Conservation (phyloP, 2,113 vertebrate species). For the Mixornis gularis region DNA sequence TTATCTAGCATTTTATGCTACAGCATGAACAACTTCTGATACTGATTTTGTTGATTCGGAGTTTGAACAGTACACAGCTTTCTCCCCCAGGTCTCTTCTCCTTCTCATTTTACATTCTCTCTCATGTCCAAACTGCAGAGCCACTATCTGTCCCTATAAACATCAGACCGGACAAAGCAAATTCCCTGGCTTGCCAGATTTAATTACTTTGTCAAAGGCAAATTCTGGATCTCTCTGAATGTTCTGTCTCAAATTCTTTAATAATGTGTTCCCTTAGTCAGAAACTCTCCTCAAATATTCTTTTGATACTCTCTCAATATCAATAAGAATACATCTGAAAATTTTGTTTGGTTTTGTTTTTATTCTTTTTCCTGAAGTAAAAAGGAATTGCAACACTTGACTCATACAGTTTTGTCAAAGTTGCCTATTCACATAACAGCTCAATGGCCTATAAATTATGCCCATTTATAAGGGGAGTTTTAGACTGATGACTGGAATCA, state of each 20-base stretch:
- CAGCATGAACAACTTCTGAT: background rate
- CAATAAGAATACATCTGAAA: background rate
- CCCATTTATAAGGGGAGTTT: background rate
- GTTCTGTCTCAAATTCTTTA: background rate
- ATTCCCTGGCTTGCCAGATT: background rate
- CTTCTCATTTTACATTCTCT: constrained; percentile 6
- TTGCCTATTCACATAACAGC: background rate
- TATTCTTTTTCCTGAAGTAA: background rate
- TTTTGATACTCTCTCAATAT: background rate
- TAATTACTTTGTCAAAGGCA: background rate
- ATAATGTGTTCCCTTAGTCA: background rate
- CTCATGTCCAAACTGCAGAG: background rate
- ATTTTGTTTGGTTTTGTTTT: background rate
- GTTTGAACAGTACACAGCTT: background rate
- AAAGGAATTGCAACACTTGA: background rate
- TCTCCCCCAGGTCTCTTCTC: background rate
- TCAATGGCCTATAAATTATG: background rate
- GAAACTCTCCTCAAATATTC: background rate
- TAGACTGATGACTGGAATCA: background rate
- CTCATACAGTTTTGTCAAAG: background rate
- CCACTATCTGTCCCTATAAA: background rate
- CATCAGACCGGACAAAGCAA: background rate
- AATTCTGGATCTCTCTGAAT: background rate
- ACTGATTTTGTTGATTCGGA: background rate
- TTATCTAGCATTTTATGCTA: background rate